phyloP scores from a whole-genome alignment of 2,797 vertebrate species.

The Coluber constrictor region DNA sequence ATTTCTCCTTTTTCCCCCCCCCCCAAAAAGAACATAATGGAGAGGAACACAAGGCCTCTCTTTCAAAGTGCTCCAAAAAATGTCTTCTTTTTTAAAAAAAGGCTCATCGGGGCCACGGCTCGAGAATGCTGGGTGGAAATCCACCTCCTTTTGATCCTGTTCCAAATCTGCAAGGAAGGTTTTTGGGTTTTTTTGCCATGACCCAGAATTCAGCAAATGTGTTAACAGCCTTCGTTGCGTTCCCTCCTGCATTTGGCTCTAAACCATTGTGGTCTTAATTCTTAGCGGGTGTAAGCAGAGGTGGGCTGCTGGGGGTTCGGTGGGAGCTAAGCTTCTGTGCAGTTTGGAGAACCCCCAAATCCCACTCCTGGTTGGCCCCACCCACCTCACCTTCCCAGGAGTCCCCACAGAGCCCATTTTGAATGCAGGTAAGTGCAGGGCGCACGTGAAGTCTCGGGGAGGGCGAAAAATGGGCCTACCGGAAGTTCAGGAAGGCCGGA shows the following conservation, averaged over 20 bases:
- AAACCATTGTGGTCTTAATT: neutral
- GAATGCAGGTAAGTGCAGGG: too few relatives aligned
- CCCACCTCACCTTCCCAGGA: too few relatives aligned
- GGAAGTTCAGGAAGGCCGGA: too few relatives aligned
- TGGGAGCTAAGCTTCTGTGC: too few relatives aligned
- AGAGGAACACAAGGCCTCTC: neutral
- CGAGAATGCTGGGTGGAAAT: neutral
- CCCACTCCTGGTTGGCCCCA: too few relatives aligned
- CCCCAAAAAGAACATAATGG: neutral
- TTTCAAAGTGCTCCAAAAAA: neutral
- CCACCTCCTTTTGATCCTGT: neutral
- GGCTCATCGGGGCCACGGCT: neutral
- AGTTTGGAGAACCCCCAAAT: too few relatives aligned
- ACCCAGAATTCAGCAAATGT: neutral
- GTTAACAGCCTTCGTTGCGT: accelerated
- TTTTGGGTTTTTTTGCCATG: neutral
- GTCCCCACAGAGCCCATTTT: too few relatives aligned
- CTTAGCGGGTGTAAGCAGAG: neutral
- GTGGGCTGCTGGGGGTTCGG: accelerated
- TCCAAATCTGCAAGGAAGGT: neutral
- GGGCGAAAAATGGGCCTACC: too few relatives aligned
- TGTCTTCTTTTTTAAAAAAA: neutral
- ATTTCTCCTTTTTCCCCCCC: accelerated
- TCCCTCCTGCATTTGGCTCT: neutral
- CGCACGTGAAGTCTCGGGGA: too few relatives aligned